These are phyloP conservation scores for Micropoecilia bifurca DNA, from an alignment of 2,797 vertebrate species.

Conservation along the genomic window DNA sequence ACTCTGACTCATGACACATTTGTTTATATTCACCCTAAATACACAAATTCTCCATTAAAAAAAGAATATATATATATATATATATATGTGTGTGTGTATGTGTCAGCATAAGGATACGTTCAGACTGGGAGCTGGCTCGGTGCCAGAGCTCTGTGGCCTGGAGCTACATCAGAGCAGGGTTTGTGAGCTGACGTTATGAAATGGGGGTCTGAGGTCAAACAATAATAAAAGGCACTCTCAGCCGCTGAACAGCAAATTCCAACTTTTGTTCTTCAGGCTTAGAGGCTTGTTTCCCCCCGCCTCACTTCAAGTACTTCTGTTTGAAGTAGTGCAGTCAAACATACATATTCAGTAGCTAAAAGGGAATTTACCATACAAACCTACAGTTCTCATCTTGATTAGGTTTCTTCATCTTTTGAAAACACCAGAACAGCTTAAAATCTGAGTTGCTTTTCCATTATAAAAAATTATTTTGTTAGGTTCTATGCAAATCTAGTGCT, in stretches of 20 bases:
- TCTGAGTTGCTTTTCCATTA: not conserved
- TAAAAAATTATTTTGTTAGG: not conserved
- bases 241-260: slow-evolving; percentile 41
- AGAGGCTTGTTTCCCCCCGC: not conserved
- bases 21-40: slow-evolving; percentile 5
- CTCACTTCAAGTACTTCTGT: not conserved
- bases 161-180: slow-evolving; percentile 71
- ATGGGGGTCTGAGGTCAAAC: slow-evolving; percentile 63
- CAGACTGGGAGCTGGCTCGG: slow-evolving; percentile 53
- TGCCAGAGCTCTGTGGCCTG: slow-evolving; percentile 68
- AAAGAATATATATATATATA: too few relatives aligned
- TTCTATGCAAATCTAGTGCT: not conserved
- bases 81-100: too few relatives aligned
- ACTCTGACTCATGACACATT: slow-evolving; percentile 2
- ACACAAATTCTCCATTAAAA: slow-evolving; percentile 1
- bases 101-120: slow-evolving; percentile 49
- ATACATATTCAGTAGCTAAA: not conserved
- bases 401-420: not conserved
- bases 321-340: slow-evolving; percentile 2
- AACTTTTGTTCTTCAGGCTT: slow-evolving; percentile 28
- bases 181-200: slow-evolving; percentile 62
- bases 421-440: not conserved
- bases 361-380: not conserved
- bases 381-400: not conserved
- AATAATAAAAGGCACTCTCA: slow-evolving; percentile 64